Percentiles rank a stretch among this genome's conserved stretches.
Conservation (phyloP, 1,140 invertebrate species). For the Aleiodes sp. region DNA sequence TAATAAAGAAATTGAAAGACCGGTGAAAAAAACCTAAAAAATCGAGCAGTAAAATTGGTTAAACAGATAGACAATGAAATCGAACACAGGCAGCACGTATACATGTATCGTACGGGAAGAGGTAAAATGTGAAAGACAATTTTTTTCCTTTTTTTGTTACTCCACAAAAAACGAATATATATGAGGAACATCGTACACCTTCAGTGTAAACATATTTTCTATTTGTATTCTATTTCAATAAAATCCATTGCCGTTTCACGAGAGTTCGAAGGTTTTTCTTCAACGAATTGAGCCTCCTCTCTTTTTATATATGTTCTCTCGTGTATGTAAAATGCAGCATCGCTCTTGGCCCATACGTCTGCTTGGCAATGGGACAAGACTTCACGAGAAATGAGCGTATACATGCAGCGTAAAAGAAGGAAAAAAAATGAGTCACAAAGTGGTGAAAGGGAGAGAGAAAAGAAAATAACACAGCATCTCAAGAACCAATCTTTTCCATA, state of each 20-base stretch:
- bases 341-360: neutral
- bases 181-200: conserved; percentile 29
- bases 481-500: neutral
- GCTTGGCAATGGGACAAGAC: conserved; percentile 6
- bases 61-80: neutral
- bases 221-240: conserved; percentile 58
- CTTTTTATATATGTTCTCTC: neutral
- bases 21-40: conserved; percentile 1
- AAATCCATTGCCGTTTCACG: conserved; percentile 27
- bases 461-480: neutral
- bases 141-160: conserved; percentile 9
- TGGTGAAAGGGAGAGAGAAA: neutral
- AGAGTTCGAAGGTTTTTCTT: conserved; percentile 9
- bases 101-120: neutral
- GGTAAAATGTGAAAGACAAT: neutral
- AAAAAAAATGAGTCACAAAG: no score
- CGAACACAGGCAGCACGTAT: neutral
- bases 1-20: neutral
- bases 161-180: neutral
- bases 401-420: no score
- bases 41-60: neutral
- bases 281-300: neutral
- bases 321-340: conserved; percentile 7
- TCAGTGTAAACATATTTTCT: conserved; percentile 56
- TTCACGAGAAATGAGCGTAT: conserved; percentile 7